Percentiles rank a stretch among this genome's conserved stretches.
Evolutionary conservation across 1,140 invertebrate species (phyloP).

Genomic region (Plodia interpunctella): DNA sequence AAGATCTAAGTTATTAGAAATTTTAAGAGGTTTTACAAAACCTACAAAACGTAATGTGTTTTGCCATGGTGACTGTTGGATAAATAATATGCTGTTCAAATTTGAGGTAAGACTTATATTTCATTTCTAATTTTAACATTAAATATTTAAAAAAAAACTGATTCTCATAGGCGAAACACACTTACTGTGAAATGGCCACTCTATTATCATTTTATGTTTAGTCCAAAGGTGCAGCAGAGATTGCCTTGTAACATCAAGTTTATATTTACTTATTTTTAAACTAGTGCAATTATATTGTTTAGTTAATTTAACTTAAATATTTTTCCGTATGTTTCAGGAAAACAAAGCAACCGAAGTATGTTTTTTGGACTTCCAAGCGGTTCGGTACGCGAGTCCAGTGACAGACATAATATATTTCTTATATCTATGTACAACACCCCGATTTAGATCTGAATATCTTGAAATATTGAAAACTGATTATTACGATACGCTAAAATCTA

Average conservation of each 20-base stretch:
- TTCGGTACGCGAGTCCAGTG: constrained; percentile 49
- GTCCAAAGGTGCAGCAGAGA: no score
- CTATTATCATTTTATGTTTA: no score
- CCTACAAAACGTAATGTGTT: constrained; percentile 48
- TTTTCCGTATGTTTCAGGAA: constrained; percentile 41
- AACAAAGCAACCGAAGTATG: constrained; percentile 35
- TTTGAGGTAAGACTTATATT: constrained; percentile 35
- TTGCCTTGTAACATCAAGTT: no score
- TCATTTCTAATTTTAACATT: no score
- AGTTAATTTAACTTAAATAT: no score
- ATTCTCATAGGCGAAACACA: no score
- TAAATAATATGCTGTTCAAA: constrained; percentile 63
- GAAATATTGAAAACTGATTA: constrained; percentile 38
- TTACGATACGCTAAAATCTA: constrained; percentile 44
- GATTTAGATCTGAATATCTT: constrained; percentile 52
- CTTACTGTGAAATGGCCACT: no score
- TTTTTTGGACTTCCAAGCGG: constrained; percentile 62
- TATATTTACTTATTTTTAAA: no score
- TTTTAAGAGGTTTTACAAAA: constrained; percentile 41
- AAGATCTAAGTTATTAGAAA: constrained; percentile 37
- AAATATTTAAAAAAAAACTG: no score
- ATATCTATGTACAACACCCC: constrained; percentile 52
- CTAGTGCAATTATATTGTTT: no score
- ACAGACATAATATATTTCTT: constrained; percentile 58
- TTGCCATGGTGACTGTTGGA: constrained; percentile 67